phyloP scores from a whole-genome alignment of 1,140 invertebrate species.

The Brachionus sp. region DNA sequence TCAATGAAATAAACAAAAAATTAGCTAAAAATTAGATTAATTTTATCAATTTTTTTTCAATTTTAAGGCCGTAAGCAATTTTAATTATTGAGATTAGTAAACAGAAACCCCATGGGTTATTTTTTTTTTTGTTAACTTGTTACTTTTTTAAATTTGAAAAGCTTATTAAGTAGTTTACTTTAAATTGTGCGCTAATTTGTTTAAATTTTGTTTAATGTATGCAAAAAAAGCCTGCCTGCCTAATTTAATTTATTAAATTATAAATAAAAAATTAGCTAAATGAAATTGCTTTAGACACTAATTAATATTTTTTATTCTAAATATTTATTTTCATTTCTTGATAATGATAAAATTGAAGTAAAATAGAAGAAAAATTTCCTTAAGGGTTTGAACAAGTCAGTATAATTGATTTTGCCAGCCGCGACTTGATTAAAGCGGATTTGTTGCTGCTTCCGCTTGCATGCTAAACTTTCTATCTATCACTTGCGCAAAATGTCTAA shows the following conservation, averaged over 20 bases:
- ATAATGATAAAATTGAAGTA: neutral
- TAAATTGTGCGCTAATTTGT: neutral
- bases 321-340: neutral
- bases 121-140: neutral
- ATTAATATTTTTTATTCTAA: conserved; percentile 5
- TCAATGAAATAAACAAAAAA: neutral
- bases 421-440: neutral
- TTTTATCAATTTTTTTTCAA: neutral
- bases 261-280: neutral
- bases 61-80: no score
- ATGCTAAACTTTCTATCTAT: neutral
- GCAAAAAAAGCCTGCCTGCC: neutral
- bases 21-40: neutral
- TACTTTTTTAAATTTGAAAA: no score
- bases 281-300: neutral
- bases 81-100: neutral
- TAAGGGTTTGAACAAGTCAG: neutral
- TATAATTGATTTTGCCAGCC: neutral
- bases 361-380: neutral
- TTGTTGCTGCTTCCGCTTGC: neutral
- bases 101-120: neutral
- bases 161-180: neutral
- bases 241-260: neutral
- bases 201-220: neutral
- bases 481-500: neutral